A percentile compares a stretch with the other conserved stretches of the same genome.
Conservation (phyloP, 2,113 vertebrate genomes). For the Euleptes europaea region DNA sequence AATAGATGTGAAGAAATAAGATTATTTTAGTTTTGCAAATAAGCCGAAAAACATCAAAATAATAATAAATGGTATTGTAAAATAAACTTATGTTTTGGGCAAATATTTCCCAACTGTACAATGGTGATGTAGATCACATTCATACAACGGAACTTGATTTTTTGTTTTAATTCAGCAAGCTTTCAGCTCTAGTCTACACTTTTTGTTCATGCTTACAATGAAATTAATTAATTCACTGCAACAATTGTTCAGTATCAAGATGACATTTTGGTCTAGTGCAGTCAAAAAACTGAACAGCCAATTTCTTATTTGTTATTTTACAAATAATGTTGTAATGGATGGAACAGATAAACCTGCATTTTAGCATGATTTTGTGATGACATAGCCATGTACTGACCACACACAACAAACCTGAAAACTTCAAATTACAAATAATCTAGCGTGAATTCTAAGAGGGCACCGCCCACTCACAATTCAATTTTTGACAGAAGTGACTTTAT, state of each 20-base stretch:
- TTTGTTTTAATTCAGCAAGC: background rate
- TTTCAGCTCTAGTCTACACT: background rate
- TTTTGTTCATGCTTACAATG: background rate
- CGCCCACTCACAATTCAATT: no score
- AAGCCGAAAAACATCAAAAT: background rate
- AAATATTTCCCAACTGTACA: background rate
- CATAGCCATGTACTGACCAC: background rate
- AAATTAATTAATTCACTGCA: background rate
- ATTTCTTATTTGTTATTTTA: background rate
- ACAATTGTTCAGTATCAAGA: background rate
- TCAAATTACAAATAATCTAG: background rate
- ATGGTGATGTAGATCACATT: background rate
- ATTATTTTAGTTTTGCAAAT: background rate
- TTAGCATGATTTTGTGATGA: background rate
- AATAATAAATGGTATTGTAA: background rate
- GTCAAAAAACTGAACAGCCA: background rate
- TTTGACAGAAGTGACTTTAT: background rate
- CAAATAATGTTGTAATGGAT: background rate
- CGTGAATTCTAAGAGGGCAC: background rate
- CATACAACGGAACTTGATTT: background rate
- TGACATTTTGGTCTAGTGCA: background rate
- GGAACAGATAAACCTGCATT: background rate
- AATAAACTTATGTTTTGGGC: background rate
- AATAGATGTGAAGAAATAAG: conserved; percentile 9
- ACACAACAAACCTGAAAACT: background rate